Percentiles rank a stretch among this genome's conserved stretches.
These are phyloP conservation scores for Stegodyphus dumicola DNA, from an alignment of 1,140 invertebrate genomes.

Conservation along the genomic window DNA sequence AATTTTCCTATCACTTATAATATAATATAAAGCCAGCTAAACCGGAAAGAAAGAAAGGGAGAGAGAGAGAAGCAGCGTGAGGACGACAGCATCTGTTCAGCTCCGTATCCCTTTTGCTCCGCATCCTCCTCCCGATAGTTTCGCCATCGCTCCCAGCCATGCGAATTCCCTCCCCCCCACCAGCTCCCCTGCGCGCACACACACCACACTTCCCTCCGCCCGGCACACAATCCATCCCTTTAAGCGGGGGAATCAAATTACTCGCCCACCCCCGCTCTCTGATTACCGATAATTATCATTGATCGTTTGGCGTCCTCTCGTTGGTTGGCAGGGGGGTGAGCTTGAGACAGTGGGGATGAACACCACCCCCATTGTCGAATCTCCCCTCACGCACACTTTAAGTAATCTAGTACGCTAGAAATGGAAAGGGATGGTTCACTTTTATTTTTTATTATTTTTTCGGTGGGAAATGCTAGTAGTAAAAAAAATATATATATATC, in stretches of 20 bases:
- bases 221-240: constrained; percentile 31
- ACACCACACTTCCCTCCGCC: not conserved
- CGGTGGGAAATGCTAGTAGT: too few species aligned
- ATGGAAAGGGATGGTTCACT: constrained; percentile 34
- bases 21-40: not conserved
- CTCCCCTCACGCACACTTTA: constrained; percentile 3
- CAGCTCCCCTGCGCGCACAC: too few species aligned
- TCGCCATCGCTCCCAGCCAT: constrained; percentile 42
- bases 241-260: constrained; percentile 60
- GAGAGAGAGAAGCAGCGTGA: constrained; percentile 17
- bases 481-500: too few species aligned
- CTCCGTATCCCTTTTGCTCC: constrained; percentile 43
- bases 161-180: constrained; percentile 17
- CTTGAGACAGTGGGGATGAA: not conserved
- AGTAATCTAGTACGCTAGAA: constrained; percentile 47
- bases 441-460: not conserved
- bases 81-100: constrained; percentile 59
- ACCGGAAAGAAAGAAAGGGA: not conserved
- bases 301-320: constrained; percentile 29
- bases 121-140: constrained; percentile 28
- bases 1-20: constrained; percentile 6
- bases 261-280: constrained; percentile 55
- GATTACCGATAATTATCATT: constrained; percentile 61
- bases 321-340: not conserved
- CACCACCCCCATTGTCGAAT: not conserved